Base-by-base conservation (phyloP, 2,113 vertebrate species). In the Marmota monax region DNA sequence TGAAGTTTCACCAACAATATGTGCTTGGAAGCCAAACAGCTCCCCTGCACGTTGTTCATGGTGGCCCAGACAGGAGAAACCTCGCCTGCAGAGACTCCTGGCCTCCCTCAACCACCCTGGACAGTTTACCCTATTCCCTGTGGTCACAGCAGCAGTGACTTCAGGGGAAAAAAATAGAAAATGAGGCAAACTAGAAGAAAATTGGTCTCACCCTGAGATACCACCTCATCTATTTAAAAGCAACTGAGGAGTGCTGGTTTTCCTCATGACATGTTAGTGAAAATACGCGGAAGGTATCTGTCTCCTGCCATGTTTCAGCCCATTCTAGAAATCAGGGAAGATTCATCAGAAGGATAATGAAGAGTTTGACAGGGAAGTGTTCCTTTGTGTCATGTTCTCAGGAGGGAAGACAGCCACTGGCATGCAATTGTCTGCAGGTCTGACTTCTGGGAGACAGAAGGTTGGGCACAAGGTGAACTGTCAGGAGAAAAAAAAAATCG, bases 391-490 rank as follows among this genome's bases (percentile, higher is more conserved):
- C 93, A 4, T 82, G 78, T 94, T 96, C 90, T n/a, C 0, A 48
- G 0, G 0, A 97, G 93, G 90, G 89, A 97, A 96, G 96, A 94
- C 95, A 98, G 93, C 85, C 78, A 4, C 91, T 91, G 95, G 96
- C 98, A 97, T 95, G 97, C 92, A 80, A 97, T 95, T 96, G 97
- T 98, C 97, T 97, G 93, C 98, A 98, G 96, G 97, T 98, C 98
- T 94, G 96, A 97, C 98, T 45, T 98, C 96, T 4, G 1, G 51
- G 82, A 98, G 97, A 98, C 98, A 98, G 98, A 98, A 98, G 98
- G 98, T 96, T 98, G 97, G 97, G 95, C 97, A 97, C 98, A 98
- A 98, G 98, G 98, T 98, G 98, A 98, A 97, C 96, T 98, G 84
- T 96, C 97, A 82, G 32, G 84, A 94, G 94, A 67, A 56, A 51